A percentile compares a stretch with the other conserved stretches of the same genome.
phyloP scores from a whole-genome alignment of 2,797 vertebrate genomes.

The Sebastiscus tertius region DNA sequence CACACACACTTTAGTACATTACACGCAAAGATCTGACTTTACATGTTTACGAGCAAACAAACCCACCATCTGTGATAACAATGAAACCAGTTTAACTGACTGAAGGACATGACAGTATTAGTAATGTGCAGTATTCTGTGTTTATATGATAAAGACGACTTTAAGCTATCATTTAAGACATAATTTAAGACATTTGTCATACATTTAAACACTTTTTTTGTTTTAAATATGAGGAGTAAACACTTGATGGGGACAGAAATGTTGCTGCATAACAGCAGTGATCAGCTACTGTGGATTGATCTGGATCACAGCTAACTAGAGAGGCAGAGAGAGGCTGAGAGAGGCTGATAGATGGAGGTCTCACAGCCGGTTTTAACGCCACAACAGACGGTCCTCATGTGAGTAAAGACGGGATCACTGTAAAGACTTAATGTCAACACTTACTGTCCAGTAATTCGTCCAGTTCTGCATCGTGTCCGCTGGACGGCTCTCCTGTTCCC shows the following conservation, averaged over 20 bases:
- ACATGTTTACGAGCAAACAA: neutral
- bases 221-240: too few relatives aligned
- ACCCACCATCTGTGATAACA: neutral
- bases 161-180: neutral
- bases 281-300: neutral
- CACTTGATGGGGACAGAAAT: neutral
- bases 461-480: slow-evolving; percentile 79
- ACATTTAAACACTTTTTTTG: neutral
- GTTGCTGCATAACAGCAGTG: neutral
- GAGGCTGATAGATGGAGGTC: too few relatives aligned
- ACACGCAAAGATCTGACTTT: neutral
- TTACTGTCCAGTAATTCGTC: slow-evolving; percentile 87
- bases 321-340: rapidly evolving
- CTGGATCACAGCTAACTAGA: neutral
- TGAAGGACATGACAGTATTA: neutral
- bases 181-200: neutral
- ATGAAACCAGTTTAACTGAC: neutral
- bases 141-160: neutral
- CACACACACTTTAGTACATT: neutral
- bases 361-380: neutral
- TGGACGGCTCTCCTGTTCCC: slow-evolving; percentile 50
- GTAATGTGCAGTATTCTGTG: neutral
- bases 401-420: neutral
- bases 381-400: rapidly evolving
- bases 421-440: slow-evolving; percentile 25